Conservation (phyloP, 2,797 vertebrate genomes). For the Oceanodroma leucorhoa region DNA sequence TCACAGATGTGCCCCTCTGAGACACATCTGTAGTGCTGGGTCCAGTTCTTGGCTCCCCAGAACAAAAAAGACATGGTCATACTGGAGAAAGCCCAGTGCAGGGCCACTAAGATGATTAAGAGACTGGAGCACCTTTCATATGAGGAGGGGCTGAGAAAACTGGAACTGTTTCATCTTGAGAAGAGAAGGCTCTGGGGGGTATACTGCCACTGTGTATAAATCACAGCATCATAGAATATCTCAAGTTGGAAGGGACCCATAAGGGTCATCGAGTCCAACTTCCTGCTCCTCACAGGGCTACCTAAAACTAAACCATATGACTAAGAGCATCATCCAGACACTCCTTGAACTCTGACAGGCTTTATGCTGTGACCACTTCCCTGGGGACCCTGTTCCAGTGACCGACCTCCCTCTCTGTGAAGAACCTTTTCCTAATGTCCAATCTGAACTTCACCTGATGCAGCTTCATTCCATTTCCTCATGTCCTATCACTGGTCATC, state of each 20-base stretch:
- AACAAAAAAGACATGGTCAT: neutral
- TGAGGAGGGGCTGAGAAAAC: neutral
- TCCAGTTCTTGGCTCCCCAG: neutral
- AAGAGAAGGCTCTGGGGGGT: neutral
- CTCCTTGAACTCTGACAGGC: neutral
- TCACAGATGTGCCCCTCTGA: neutral
- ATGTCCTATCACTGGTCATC: fast-evolving
- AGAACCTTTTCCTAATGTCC: neutral
- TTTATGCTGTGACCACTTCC: neutral
- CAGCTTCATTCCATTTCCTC: neutral
- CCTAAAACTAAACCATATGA: neutral
- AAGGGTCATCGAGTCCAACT: neutral
- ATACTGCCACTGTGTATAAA: neutral
- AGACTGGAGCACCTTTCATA: neutral
- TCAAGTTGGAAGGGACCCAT: neutral
- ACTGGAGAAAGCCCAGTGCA: neutral
- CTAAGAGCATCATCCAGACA: fast-evolving
- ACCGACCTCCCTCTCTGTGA: fast-evolving
- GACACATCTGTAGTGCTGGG: neutral
- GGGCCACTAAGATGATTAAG: neutral
- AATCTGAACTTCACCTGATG: neutral
- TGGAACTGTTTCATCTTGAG: neutral
- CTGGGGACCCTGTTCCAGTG: neutral
- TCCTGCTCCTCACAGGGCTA: neutral
- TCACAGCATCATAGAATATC: neutral